These are phyloP conservation scores for Petrocephalus zakoni DNA, from an alignment of 2,113 vertebrate genomes.

Conservation along the genomic window DNA sequence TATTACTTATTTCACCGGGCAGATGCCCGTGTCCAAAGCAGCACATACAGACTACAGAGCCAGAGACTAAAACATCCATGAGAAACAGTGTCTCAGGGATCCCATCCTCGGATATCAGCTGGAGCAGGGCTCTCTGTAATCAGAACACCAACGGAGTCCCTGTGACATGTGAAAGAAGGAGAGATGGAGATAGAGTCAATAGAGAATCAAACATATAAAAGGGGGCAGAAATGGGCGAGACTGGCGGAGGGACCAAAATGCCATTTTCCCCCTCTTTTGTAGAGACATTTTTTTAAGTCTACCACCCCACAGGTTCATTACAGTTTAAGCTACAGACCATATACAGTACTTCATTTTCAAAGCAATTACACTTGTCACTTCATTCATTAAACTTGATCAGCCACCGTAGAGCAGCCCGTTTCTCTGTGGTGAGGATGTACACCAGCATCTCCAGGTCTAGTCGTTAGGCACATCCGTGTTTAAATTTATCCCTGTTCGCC, in stretches of 20 bases:
- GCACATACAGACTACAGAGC: neutral
- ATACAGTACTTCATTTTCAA: neutral
- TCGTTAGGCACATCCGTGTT: neutral
- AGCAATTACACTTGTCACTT: neutral
- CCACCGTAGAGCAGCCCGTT: neutral
- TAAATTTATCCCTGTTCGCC: neutral
- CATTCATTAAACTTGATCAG: neutral
- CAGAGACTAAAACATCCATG: neutral
- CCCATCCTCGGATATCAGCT: neutral
- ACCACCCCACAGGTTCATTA: neutral
- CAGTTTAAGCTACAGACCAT: neutral
- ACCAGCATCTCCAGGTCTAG: neutral
- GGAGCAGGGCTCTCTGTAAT: neutral
- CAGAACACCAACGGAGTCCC: neutral
- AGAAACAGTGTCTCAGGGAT: neutral
- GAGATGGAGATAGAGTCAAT: too few relatives aligned
- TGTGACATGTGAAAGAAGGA: neutral
- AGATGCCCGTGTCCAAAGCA: neutral
- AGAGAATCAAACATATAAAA: neutral
- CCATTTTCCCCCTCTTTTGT: neutral
- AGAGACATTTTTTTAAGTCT: neutral
- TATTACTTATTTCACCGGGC: neutral
- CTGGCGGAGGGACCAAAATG: neutral
- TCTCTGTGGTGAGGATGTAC: neutral
- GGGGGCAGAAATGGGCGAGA: too few relatives aligned